These are phyloP conservation scores for Physeter macrocephalus DNA, from an alignment of 2,113 vertebrate genomes.

Conservation along the genomic window DNA sequence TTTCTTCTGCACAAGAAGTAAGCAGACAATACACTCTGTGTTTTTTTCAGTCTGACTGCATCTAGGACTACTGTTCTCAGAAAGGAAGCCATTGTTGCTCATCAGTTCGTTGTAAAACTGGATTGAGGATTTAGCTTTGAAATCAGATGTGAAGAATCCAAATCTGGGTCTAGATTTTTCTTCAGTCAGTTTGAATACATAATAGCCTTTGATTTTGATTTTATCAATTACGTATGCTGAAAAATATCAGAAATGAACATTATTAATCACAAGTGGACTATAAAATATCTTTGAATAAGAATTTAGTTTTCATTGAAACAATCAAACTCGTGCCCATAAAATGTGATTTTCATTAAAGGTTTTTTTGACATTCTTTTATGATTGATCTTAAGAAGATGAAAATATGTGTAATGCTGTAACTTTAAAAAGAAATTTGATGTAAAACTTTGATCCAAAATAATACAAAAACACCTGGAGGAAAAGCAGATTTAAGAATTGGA, in stretches of 20 bases:
- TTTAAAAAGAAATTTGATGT: not conserved
- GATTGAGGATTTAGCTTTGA: constrained; percentile 88
- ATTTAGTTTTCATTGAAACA: constrained; percentile 1
- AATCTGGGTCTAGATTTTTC: constrained; percentile 85
- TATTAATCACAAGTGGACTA: not conserved
- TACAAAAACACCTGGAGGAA: not conserved
- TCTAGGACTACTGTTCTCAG: not conserved
- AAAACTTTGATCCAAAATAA: not conserved
- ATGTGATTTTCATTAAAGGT: not conserved
- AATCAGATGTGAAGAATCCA: constrained; percentile 90
- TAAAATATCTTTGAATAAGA: not conserved
- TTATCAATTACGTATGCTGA: constrained; percentile 88
- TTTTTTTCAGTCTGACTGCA: constrained; percentile 62
- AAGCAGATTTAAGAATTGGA: not conserved
- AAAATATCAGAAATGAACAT: constrained; percentile 36
- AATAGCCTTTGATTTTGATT: constrained; percentile 92
- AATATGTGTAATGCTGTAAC: not conserved
- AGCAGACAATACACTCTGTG: constrained; percentile 80
- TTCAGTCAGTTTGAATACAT: constrained; percentile 90
- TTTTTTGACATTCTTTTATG: not conserved
- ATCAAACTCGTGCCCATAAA: not conserved
- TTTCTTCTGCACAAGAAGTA: constrained; percentile 83
- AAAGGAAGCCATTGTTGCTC: constrained; percentile 82
- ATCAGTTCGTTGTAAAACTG: constrained; percentile 87
- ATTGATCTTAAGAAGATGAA: not conserved